A percentile compares a stretch with the other conserved stretches of the same genome.
Evolutionary conservation across 2,797 vertebrate species (phyloP).

Genomic region (Mustela erminea): DNA sequence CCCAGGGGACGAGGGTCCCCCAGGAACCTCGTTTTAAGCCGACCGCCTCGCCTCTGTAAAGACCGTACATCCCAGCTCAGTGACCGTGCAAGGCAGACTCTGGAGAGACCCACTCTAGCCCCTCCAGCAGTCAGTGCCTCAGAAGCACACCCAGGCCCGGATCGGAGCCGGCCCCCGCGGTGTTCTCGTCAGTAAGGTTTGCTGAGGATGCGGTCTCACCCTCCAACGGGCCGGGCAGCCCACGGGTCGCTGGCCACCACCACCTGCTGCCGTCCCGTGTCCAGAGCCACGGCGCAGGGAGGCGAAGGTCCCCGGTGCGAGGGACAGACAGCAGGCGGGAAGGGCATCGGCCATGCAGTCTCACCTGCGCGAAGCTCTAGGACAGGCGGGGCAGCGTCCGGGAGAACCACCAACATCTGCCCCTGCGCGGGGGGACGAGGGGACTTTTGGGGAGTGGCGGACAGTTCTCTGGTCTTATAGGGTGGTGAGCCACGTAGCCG

Average conservation of each 20-base stretch:
- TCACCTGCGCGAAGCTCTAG: neutral
- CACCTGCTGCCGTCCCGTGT: fast-evolving
- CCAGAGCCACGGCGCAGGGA: neutral
- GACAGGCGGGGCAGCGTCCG: fast-evolving
- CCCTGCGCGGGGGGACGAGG: fast-evolving
- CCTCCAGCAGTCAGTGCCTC: neutral
- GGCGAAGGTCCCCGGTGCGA: neutral
- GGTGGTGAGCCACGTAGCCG: neutral
- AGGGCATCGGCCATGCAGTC: fast-evolving
- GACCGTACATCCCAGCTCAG: neutral
- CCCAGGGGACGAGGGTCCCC: too few species aligned
- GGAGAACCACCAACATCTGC: too few species aligned
- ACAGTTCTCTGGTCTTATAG: too few species aligned
- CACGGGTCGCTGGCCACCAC: neutral
- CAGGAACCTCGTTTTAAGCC: neutral
- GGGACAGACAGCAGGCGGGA: neutral
- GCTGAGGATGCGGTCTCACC: neutral
- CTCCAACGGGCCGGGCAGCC: neutral
- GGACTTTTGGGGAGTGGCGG: fast-evolving
- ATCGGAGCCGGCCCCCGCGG: neutral
- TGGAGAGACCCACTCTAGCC: too few species aligned
- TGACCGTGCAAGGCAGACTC: neutral
- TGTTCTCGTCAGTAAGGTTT: fast-evolving
- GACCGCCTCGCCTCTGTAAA: neutral
- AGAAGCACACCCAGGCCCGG: fast-evolving